Evolutionary conservation across 2,797 vertebrate genomes (phyloP), one percentile per base, ranked within the genome.

Genomic region (Distichodus sexfasciatus): DNA sequence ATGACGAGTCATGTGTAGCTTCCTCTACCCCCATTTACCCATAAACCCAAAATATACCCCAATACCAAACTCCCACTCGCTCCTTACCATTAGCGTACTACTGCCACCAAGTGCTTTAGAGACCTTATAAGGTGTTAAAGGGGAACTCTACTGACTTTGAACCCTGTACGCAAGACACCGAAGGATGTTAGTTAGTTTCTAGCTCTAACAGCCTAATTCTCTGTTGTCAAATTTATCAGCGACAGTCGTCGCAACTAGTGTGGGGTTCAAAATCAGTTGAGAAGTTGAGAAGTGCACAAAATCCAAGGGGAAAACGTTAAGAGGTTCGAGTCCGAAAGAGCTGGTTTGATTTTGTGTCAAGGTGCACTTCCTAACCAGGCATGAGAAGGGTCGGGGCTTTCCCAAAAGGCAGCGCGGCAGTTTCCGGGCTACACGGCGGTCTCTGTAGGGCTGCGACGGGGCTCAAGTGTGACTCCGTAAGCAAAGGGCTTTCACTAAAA

Each of bases 331-430:
- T 66, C 36, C 6, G 5, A 15, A 28, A 33, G 9, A 19, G 17
- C 29, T 10, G 21, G 41, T n/a, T 12, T 40, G 21, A 41, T 7
- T 11, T 14, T 10, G 46, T 62, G 26, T 51, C 12, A 10, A 28
- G 59, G 17, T 24, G 23, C 36, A 7, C 14, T 36, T 23, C 72
- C 90, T 97, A 94, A 11, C 92, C 90, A 2, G 94, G 93, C 77
- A 97, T 92, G 51, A 97, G 91, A 38, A 98, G 92, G 23, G 89
- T 89, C 72, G 88, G 93, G 63, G 91, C 86, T 83, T 93, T 94
- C 69, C 90, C 85, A 6, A 94, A 76, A 62, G 92, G 93, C 81
- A 93, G 76, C 63, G 92, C 71, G 0, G 90, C 71, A 0, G 90
- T 77, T 51, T 91, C 87, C 3, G 90, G 83, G 31, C 87, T 90